Conservation (phyloP, 2,797 vertebrate genomes). For the Sebastes itinus region DNA sequence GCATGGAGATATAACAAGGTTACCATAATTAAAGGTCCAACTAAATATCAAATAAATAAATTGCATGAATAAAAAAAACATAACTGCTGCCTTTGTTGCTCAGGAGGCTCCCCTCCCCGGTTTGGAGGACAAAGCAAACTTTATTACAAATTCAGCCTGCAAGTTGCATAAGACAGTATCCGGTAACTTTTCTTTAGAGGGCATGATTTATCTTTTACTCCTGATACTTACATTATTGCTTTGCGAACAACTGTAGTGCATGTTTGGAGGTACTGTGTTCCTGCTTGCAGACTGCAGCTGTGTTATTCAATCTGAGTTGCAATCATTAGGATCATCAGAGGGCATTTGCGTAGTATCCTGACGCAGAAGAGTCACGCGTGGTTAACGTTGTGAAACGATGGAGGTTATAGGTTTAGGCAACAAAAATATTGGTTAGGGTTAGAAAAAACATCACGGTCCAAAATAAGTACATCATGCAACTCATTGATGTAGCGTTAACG, state of each 20-base stretch:
- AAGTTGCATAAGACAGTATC: conserved; percentile 10
- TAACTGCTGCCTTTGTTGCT: conserved; percentile 12
- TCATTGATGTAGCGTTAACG: fast-evolving
- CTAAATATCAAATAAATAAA: conserved; percentile 35
- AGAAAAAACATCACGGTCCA: not conserved
- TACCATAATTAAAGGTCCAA: conserved; percentile 35
- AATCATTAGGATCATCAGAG: not conserved
- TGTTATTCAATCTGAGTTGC: conserved; percentile 19
- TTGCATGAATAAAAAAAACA: conserved; percentile 15
- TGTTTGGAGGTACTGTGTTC: conserved; percentile 22
- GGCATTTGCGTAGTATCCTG: not conserved
- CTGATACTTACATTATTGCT: not conserved
- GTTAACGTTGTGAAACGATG: not conserved
- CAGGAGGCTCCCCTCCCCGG: not conserved
- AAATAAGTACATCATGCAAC: not conserved
- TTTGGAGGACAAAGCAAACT: conserved; percentile 33
- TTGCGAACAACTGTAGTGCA: conserved; percentile 4
- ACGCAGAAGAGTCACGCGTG: not conserved
- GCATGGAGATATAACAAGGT: conserved; percentile 27
- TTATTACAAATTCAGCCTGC: conserved; percentile 41
- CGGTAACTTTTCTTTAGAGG: not conserved
- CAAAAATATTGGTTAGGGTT: not conserved
- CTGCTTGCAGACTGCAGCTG: not conserved
- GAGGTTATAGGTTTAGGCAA: not conserved
- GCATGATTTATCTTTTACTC: conserved; percentile 5